Evolutionary conservation across 2,113 vertebrate species (phyloP).

Genomic region (Hoplias malabaricus): DNA sequence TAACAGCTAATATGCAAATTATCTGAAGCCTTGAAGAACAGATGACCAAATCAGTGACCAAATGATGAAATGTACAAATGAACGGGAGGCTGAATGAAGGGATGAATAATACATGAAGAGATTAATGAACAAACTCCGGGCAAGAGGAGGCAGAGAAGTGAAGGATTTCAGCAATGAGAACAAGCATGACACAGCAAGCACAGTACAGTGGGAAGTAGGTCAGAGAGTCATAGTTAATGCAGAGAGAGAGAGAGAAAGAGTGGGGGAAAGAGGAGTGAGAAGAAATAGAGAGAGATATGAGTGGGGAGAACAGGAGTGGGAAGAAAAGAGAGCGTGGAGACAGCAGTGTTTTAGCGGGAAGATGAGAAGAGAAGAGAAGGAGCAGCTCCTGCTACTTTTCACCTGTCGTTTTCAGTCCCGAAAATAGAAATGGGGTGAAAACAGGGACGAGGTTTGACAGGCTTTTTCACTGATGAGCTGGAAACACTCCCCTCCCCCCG

Average conservation of each 20-base stretch:
- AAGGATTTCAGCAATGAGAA: not conserved
- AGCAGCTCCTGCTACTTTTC: not conserved
- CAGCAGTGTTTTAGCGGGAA: not conserved
- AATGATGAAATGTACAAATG: not conserved
- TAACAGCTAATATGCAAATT: too few species aligned
- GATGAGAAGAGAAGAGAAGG: not conserved
- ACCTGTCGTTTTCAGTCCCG: not conserved
- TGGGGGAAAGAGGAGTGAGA: not conserved
- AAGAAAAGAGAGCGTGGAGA: slow-evolving; percentile 24
- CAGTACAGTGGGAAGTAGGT: slow-evolving; percentile 5
- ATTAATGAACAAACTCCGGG: not conserved
- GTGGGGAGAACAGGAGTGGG: slow-evolving; percentile 34
- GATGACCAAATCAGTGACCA: too few species aligned
- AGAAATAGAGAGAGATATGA: slow-evolving; percentile 14
- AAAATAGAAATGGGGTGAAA: slow-evolving; percentile 38
- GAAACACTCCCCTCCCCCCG: not conserved
- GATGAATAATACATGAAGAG: not conserved
- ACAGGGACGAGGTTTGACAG: slow-evolving; percentile 32
- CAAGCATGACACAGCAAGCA: not conserved
- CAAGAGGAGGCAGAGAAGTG: not conserved
- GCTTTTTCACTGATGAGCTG: slow-evolving; percentile 11
- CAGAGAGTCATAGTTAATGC: slow-evolving; percentile 21
- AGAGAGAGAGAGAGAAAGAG: slow-evolving; percentile 23
- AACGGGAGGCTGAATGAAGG: not conserved
- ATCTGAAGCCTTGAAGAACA: too few species aligned